Percentiles rank a stretch among this genome's conserved stretches.
Conservation (phyloP, 2,797 vertebrate species). For the Epinephelus malabaricus region DNA sequence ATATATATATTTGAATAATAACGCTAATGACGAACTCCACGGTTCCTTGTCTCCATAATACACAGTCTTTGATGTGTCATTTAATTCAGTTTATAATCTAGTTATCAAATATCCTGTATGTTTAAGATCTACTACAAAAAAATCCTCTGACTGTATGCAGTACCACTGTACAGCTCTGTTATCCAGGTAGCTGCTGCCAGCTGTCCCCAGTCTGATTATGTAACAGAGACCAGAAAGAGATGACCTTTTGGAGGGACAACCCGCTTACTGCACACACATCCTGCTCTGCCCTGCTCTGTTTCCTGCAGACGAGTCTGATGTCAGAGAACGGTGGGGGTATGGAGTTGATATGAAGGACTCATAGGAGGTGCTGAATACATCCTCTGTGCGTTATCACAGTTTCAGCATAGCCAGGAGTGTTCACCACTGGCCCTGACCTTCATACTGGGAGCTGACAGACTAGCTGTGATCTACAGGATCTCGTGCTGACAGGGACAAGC, state of each 20-base stretch:
- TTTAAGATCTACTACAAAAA: constrained; percentile 9
- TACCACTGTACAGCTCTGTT: constrained; percentile 29
- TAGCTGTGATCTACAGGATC: constrained; percentile 60
- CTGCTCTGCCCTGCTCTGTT: constrained; percentile 78
- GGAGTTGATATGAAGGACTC: constrained; percentile 51
- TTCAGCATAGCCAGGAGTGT: constrained; percentile 53
- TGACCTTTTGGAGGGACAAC: constrained; percentile 68
- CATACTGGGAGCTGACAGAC: constrained; percentile 55
- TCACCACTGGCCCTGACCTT: constrained; percentile 68
- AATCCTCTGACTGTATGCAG: constrained; percentile 1
- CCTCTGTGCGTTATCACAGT: constrained; percentile 57
- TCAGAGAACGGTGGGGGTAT: constrained; percentile 57
- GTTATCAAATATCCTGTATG: neutral
- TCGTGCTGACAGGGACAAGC: constrained; percentile 62
- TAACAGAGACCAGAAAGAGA: constrained; percentile 60
- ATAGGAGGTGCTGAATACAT: constrained; percentile 54
- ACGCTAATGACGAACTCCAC: neutral
- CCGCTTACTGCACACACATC: constrained; percentile 69
- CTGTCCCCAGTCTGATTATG: constrained; percentile 62
- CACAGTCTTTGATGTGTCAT: neutral
- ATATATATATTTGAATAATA: neutral
- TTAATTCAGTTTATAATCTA: neutral
- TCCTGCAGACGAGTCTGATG: constrained; percentile 78
- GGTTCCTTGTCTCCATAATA: neutral
- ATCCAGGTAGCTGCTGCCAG: constrained; percentile 56